Conservation (phyloP, 2,797 vertebrate species). For the Trachurus trachurus region DNA sequence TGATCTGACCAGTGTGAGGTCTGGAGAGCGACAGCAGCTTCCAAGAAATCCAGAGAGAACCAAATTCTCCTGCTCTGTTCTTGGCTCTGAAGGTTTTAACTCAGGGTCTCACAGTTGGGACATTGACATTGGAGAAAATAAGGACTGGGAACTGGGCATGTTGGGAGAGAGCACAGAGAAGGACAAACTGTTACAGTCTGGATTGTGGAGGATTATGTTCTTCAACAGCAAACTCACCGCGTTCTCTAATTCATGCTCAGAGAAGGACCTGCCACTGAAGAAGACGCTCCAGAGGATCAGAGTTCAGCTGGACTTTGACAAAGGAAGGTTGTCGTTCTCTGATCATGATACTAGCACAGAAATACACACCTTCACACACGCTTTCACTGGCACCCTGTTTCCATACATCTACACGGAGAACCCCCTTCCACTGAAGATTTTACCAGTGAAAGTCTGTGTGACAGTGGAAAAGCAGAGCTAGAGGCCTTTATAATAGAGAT, state of each 20-base stretch:
- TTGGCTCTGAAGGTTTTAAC: conserved; percentile 48
- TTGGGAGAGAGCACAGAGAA: conserved; percentile 17
- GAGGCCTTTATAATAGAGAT: neutral
- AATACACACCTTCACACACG: conserved; percentile 65
- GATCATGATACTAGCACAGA: conserved; percentile 30
- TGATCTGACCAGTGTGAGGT: conserved; percentile 44
- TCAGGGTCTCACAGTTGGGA: conserved; percentile 62
- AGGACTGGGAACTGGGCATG: conserved; percentile 65
- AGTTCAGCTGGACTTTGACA: conserved; percentile 56
- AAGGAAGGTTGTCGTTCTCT: conserved; percentile 39
- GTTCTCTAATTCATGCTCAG: conserved; percentile 11
- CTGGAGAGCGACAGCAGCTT: neutral
- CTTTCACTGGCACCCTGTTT: conserved; percentile 55
- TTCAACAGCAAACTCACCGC: conserved; percentile 19
- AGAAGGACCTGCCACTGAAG: conserved; percentile 26
- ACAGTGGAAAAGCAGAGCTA: neutral
- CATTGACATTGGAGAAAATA: conserved; percentile 45
- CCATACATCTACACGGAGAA: conserved; percentile 63
- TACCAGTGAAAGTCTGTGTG: conserved; percentile 40
- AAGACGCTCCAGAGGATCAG: conserved; percentile 19
- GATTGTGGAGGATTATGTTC: conserved; percentile 61
- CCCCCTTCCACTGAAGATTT: conserved; percentile 35
- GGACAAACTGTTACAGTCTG: neutral
- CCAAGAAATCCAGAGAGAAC: conserved; percentile 52
- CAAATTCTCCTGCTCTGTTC: conserved; percentile 45